phyloP scores from a whole-genome alignment of 1,140 invertebrate species.

The Pseudomyrmex concolor region DNA sequence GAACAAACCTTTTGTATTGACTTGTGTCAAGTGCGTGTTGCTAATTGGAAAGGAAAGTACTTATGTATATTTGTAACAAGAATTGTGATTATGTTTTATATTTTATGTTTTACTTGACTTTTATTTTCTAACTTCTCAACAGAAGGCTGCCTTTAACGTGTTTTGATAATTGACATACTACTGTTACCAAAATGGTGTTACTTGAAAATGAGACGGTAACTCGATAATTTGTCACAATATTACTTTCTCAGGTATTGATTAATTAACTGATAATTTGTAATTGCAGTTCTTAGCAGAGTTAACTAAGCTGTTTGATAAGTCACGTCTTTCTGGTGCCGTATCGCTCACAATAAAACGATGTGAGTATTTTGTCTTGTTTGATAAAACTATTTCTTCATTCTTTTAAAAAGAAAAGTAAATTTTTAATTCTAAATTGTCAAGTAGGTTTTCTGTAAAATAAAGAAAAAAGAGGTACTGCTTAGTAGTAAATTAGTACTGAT shows the following conservation, averaged over 20 bases:
- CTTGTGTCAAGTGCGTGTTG: no score
- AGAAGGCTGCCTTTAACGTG: slow-evolving; percentile 54
- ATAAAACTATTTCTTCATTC: background rate
- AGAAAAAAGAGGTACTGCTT: no score
- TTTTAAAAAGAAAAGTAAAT: no score
- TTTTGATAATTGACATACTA: slow-evolving; percentile 75
- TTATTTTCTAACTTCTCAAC: slow-evolving; percentile 67
- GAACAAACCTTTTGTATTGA: no score
- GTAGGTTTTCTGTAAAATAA: no score
- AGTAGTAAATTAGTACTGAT: no score
- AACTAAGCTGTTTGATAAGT: slow-evolving; percentile 89
- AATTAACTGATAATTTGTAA: slow-evolving; percentile 57
- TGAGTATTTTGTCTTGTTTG: slow-evolving; percentile 83
- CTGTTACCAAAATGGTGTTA: slow-evolving; percentile 86
- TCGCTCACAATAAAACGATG: slow-evolving; percentile 90
- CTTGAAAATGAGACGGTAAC: slow-evolving; percentile 89
- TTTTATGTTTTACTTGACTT: no score
- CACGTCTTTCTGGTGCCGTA: slow-evolving; percentile 87
- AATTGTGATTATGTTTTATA: no score
- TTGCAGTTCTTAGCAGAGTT: slow-evolving; percentile 89
- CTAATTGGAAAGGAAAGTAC: no score
- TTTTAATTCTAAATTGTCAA: no score
- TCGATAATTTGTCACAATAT: slow-evolving; percentile 35
- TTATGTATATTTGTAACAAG: no score
- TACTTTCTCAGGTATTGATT: background rate